Evolutionary conservation across 2,797 vertebrate genomes (phyloP), one percentile per base, ranked within the genome.

Genomic region (Pitangus sulphuratus): DNA sequence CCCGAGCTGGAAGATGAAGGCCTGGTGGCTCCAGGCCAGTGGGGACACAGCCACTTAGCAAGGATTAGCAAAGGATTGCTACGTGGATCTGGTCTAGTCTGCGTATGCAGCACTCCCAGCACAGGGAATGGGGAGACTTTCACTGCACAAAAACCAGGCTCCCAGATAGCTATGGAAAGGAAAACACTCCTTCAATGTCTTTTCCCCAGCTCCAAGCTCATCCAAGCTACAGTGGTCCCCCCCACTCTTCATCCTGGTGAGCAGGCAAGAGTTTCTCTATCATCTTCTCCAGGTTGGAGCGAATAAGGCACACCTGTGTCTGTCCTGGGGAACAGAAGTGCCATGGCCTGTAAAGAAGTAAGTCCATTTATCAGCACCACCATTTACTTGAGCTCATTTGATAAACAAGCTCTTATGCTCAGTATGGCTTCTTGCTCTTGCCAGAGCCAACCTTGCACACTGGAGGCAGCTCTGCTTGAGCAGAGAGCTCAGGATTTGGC

Each of bases 141-240:
- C 1, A 1, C 6, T 16, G 22, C 74, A 71, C 30, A 75, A 22
- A 75, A 71, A 11, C 7, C 12, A 26, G 6, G 16, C 64, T 11
- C 22, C 70, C 45, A 3, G 2, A 16, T 19, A 75, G 11, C 14
- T 75, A 50, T 0, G 0, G 26, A n/a, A 68, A 87, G 48, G 28
- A 87, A 65, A 82, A 68, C 60, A 78, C 1, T 7, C 16, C 22
- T 72, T 40, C 21, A 74, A 30, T 26, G 14, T 47, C 60, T 84
- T 24, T 75, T 78, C 39, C 33, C 28, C 39, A 87, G 22, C 9
- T 82, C 58, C 50, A 69, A 68, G 44, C 47, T 5, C 8, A 1
- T 37, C 47, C 42, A n/a, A 68, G 25, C 17, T 62, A 40, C 50
- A 84, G 21, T 6, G 10, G 15, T 18, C 1, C 11, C 12, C 16